phyloP scores from a whole-genome alignment of 2,797 vertebrate species.

The Acanthurus lineatus region DNA sequence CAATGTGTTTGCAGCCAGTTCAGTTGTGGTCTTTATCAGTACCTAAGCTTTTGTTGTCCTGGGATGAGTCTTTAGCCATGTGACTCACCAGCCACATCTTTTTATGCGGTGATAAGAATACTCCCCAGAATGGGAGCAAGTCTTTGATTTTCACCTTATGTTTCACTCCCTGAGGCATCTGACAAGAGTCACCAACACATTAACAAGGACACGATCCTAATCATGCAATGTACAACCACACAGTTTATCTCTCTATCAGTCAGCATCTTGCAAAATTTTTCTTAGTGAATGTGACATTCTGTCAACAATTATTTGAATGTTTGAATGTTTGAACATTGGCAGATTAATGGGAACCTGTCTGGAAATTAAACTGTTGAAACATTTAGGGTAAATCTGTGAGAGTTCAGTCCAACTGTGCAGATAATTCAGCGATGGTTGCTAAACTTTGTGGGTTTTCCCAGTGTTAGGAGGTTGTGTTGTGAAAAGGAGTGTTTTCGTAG shows the following conservation, averaged over 20 bases:
- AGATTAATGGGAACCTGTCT: too few relatives aligned
- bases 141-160: background rate
- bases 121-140: too few relatives aligned
- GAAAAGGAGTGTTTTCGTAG: constrained; percentile 77
- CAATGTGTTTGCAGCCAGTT: background rate
- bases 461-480: constrained; percentile 70
- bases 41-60: background rate
- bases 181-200: background rate
- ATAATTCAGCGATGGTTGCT: constrained; percentile 32
- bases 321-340: too few relatives aligned
- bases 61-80: too few relatives aligned
- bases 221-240: too few relatives aligned
- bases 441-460: constrained; percentile 65
- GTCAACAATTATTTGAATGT: too few relatives aligned
- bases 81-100: background rate
- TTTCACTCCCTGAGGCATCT: background rate
- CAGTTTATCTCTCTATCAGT: too few relatives aligned
- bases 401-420: constrained; percentile 35
- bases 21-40: background rate
- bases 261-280: too few relatives aligned
- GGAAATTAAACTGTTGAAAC: constrained; percentile 25
- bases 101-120: background rate
- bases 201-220: background rate
- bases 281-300: too few relatives aligned
- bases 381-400: constrained; percentile 21